Evolutionary conservation across 2,113 vertebrate species (phyloP), one percentile per base, ranked within the genome.

Genomic region (Pipa parva): DNA sequence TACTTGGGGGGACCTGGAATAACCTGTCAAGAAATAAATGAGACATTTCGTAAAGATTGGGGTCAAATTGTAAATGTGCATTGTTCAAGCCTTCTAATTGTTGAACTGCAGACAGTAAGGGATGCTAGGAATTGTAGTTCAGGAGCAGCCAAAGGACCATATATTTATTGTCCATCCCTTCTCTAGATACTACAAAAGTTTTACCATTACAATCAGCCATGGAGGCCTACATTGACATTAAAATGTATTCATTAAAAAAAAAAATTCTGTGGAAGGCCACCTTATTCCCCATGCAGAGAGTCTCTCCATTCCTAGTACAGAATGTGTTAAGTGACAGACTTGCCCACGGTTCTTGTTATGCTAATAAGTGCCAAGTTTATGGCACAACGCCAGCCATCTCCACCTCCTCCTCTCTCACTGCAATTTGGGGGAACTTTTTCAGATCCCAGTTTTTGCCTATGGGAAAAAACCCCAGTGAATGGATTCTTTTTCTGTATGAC

Each of bases 401-500:
- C 45, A 28, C 64, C 55, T 46, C 50, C 65, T 57, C 10, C 65
- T 57, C 59, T 48, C 56, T 56, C 55, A 27, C 52, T 24, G 17
- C 2, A 37, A 57, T 68, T 68, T 57, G 50, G 63, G 65, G 65
- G 65, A 57, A 68, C 37, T 48, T 68, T 68, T 68, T 56, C 52
- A 56, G 51, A 36, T 56, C 56, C 65, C 52, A 46, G 7, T 37
- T 68, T 68, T 68, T 68, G 65, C 57, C 56, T 68, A 68, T 68
- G 65, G 65, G 65, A 68, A 68, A 68, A 68, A 68, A 68, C 7
- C 29, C 56, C 65, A 67, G 51, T 68, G 56, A 68, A 68, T 68
- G 65, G 56, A 31, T 39, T 56, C 48, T 59, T 68, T 68, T 51
- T 31, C 56, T 48, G 33, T 57, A 18, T 45, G 24, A 60, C 45